These are phyloP conservation scores for Harpagus bidentatus DNA, from an alignment of 2,113 vertebrate species.

Conservation along the genomic window DNA sequence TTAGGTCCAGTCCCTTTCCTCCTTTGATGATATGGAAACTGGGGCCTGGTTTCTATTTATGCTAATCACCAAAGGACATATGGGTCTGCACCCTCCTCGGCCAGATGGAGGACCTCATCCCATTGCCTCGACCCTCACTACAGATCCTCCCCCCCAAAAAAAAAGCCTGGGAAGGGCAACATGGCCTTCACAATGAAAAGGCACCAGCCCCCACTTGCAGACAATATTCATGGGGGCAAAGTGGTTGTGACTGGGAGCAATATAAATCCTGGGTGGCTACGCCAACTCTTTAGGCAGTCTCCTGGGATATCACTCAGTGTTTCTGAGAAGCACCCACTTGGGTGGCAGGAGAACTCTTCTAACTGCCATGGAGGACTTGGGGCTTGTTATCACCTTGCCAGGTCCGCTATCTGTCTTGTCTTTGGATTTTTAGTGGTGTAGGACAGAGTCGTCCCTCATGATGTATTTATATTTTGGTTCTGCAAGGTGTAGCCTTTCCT, in stretches of 20 bases:
- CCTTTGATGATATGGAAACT: background rate
- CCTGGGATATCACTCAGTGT: background rate
- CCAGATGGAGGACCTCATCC: background rate
- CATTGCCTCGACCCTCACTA: background rate
- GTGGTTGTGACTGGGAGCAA: background rate
- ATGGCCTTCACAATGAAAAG: background rate
- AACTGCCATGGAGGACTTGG: background rate
- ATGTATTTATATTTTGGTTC: background rate
- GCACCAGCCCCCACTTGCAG: background rate
- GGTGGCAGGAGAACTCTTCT: background rate
- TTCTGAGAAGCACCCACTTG: background rate
- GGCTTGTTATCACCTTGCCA: background rate
- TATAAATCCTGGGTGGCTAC: background rate
- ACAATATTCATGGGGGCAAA: background rate
- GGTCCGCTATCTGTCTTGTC: background rate
- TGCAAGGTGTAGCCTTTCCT: background rate
- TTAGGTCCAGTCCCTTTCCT: background rate
- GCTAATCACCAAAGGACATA: background rate
- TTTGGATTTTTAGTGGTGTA: background rate
- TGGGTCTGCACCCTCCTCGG: background rate
- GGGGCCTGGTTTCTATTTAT: background rate
- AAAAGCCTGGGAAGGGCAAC: background rate
- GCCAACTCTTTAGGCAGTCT: background rate
- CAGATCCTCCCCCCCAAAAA: background rate
- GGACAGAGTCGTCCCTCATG: background rate